Conservation (phyloP, 1,140 invertebrate species). For the Brachionus koreanus region DNA sequence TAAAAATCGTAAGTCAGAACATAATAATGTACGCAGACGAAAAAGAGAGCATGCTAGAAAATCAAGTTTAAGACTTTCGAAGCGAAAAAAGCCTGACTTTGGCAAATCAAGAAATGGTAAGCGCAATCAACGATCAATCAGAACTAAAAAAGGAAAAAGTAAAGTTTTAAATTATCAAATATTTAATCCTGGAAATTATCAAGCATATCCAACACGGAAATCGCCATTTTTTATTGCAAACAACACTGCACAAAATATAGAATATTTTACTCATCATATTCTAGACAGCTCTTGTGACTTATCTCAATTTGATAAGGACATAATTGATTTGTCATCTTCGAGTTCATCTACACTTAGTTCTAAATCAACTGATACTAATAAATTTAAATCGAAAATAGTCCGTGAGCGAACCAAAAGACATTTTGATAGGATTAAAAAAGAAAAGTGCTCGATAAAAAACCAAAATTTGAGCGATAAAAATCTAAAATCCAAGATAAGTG, state of each 20-base stretch:
- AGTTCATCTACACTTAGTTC: neutral
- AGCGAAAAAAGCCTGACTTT: neutral
- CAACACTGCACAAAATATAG: constrained; percentile 22
- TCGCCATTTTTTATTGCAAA: constrained; percentile 15
- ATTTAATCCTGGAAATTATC: neutral
- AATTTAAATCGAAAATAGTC: neutral
- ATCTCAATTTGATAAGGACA: neutral
- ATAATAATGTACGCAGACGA: neutral
- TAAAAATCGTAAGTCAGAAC: neutral
- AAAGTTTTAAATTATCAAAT: neutral
- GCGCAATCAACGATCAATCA: neutral
- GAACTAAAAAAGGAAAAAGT: neutral
- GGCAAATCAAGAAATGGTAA: neutral
- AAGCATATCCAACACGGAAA: neutral
- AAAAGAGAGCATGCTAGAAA: neutral
- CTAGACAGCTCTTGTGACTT: neutral
- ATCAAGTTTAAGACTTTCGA: constrained; percentile 13
- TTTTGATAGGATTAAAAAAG: neutral
- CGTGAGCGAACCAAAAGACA: neutral
- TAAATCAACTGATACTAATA: neutral
- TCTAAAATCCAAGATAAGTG: neutral
- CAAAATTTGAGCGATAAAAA: neutral
- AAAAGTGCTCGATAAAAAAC: neutral
- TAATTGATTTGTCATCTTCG: constrained; percentile 7
- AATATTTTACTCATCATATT: constrained; percentile 23